Percentiles rank a stretch among this genome's conserved stretches.
These are phyloP conservation scores for Euwallacea fornicatus DNA, from an alignment of 1,140 invertebrate genomes.

Conservation along the genomic window DNA sequence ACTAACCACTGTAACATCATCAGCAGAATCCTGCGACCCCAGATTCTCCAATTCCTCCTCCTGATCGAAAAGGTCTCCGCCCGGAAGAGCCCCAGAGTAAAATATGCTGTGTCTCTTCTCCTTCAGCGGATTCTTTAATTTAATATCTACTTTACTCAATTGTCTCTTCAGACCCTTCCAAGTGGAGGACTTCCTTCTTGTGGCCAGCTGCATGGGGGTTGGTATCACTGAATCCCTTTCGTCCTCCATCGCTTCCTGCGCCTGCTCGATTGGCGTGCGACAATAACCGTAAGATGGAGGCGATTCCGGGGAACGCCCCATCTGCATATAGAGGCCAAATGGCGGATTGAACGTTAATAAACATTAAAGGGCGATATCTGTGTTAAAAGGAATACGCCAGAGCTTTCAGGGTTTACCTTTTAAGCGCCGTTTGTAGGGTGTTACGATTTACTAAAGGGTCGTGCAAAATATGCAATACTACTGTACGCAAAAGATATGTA, in stretches of 20 bases:
- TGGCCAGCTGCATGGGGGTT: constrained; percentile 25
- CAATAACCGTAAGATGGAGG: constrained; percentile 49
- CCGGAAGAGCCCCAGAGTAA: constrained; percentile 48
- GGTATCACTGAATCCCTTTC: constrained; percentile 43
- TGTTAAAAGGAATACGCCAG: constrained; percentile 21
- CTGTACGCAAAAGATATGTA: too few species aligned
- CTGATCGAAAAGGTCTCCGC: constrained; percentile 38
- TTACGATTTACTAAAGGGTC: not conserved
- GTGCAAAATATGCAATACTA: not conserved
- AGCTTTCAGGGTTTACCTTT: not conserved
- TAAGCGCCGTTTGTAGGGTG: too few species aligned
- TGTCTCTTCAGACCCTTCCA: constrained; percentile 78
- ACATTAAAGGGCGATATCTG: too few species aligned
- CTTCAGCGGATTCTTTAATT: constrained; percentile 64
- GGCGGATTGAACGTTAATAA: constrained; percentile 25
- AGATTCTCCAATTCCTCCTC: constrained; percentile 42
- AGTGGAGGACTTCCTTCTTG: constrained; percentile 62
- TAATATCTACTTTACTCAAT: constrained; percentile 77
- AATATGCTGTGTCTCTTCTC: constrained; percentile 52
- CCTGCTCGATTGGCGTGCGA: constrained; percentile 52
- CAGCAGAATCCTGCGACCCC: constrained; percentile 46
- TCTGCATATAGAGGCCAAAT: constrained; percentile 38
- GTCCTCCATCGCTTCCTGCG: constrained; percentile 47
- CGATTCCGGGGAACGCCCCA: constrained; percentile 52
- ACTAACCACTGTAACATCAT: constrained; percentile 50